Percentiles rank a stretch among this genome's conserved stretches.
Evolutionary conservation across 2,888 invertebrate species (phyloP).

Genomic region (Prosapia bicincta): DNA sequence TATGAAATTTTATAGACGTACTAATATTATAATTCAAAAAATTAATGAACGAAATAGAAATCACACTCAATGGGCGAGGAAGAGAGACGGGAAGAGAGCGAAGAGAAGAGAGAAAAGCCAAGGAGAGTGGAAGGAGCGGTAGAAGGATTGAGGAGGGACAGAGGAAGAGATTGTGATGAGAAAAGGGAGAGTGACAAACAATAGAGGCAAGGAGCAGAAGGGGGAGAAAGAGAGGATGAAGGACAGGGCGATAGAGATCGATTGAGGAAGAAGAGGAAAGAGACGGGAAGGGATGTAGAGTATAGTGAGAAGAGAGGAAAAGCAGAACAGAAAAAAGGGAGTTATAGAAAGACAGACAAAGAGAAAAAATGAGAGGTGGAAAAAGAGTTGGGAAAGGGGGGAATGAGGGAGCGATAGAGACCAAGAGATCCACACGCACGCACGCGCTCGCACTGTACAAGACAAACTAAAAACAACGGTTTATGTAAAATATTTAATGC

Average conservation of each 20-base stretch:
- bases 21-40: no score
- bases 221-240: neutral
- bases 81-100: constrained; percentile 7
- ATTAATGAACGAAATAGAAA: no score
- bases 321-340: constrained; percentile 10
- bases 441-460: no score
- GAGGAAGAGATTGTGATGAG: no score
- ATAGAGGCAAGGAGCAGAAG: neutral
- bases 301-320: constrained; percentile 5
- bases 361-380: no score
- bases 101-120: constrained; percentile 7
- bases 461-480: no score
- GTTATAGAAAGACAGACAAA: no score
- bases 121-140: neutral
- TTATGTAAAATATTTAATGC: no score
- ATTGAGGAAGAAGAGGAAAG: constrained; percentile 7
- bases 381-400: constrained; percentile 10
- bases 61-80: no score
- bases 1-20: no score
- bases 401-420: neutral
- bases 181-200: no score
- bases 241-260: constrained; percentile 9
- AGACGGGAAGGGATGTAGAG: neutral
- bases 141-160: constrained; percentile 5
- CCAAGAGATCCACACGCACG: no score